A percentile compares a stretch with the other conserved stretches of the same genome.
phyloP scores from a whole-genome alignment of 2,888 invertebrate species.

The Hyalella azteca region DNA sequence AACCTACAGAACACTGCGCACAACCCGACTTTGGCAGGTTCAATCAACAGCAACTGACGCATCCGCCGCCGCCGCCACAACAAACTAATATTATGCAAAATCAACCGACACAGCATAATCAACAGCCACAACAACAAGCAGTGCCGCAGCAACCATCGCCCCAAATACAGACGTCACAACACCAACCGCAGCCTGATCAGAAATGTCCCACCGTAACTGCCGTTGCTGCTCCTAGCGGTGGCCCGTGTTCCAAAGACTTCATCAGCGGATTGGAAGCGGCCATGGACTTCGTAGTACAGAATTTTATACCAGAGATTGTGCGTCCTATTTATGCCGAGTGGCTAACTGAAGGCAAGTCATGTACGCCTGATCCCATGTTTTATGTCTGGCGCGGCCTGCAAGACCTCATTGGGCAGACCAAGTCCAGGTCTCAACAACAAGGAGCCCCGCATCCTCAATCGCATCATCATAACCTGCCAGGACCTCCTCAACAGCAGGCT shows the following conservation, averaged over 20 bases:
- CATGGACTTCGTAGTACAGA: constrained; percentile 26
- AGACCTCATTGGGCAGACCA: constrained; percentile 12
- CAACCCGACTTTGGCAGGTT: constrained; percentile 24
- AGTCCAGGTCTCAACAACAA: background rate
- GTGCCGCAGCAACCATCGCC: background rate
- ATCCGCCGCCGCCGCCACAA: background rate
- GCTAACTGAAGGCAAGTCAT: constrained; percentile 23
- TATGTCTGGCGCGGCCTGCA: constrained; percentile 31
- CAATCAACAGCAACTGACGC: background rate
- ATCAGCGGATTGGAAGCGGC: constrained; percentile 25
- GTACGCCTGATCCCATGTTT: constrained; percentile 35
- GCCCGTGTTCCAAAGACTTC: constrained; percentile 4
- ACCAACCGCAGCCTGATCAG: background rate
- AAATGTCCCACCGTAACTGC: background rate
- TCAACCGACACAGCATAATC: background rate
- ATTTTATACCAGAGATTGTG: constrained; percentile 31
- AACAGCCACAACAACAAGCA: background rate
- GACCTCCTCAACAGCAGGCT: background rate
- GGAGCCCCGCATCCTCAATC: background rate
- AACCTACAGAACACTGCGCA: background rate
- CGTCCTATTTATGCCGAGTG: constrained; percentile 37
- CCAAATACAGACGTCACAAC: background rate
- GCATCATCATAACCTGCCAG: background rate
- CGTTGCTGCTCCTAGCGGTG: background rate
- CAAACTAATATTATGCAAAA: constrained; percentile 7